Conservation (phyloP, 2,797 vertebrate genomes). For the Amblyraja radiata region DNA sequence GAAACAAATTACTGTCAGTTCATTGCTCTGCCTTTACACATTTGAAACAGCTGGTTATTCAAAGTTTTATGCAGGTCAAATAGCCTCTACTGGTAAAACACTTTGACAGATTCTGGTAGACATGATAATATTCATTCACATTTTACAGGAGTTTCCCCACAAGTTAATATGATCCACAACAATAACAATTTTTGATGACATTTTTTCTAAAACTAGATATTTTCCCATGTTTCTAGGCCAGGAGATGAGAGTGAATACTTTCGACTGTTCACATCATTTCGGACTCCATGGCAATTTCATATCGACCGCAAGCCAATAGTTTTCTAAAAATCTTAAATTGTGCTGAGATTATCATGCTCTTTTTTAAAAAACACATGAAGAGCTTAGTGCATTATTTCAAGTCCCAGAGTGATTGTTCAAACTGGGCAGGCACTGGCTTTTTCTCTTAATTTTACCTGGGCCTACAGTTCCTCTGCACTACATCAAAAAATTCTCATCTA, state of each 20-base stretch:
- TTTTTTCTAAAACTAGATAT: background rate
- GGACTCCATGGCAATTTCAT: background rate
- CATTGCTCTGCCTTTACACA: background rate
- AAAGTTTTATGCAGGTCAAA: background rate
- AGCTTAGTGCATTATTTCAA: background rate
- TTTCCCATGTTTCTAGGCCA: background rate
- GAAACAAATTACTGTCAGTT: background rate
- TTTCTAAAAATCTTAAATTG: background rate
- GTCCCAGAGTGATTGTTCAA: background rate
- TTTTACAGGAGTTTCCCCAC: background rate
- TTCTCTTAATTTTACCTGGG: background rate
- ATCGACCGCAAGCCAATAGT: background rate
- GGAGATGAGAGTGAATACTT: background rate
- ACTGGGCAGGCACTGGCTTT: background rate
- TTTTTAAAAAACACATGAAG: background rate
- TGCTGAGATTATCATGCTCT: background rate
- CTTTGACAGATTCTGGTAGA: background rate
- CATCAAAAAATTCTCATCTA: slow-evolving; percentile 5
- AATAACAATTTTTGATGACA: background rate
- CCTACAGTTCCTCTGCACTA: background rate
- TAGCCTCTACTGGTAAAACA: background rate
- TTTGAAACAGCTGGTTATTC: background rate
- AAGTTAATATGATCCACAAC: background rate
- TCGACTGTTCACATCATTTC: background rate
- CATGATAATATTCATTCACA: slow-evolving; percentile 18